Base-by-base conservation (phyloP, 2,113 vertebrate genomes). In the Atractosteus spatula region DNA sequence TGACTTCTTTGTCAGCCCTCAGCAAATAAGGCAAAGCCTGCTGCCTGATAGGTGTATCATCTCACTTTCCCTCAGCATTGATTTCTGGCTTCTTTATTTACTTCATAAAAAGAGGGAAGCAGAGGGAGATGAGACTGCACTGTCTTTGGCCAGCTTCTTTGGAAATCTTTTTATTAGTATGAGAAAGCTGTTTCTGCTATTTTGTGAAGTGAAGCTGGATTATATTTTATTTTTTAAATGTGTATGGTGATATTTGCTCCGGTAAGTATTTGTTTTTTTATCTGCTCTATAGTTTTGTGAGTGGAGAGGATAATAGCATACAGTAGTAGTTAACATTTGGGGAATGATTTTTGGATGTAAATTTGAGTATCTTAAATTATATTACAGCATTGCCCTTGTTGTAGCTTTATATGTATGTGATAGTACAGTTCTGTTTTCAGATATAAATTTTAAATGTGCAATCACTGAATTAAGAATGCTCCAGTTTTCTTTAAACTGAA, bases 241-340 rank as follows among this genome's bases (percentile, higher is more conserved):
- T 96, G 94, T 94, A 96, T 97, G 95, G 94, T 96, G 89, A 95
- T 97, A 92, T 96, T 96, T 89, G 94, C 94, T 89, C 94, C 93
- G 95, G 95, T 94, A 93, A 95, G 95, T 80, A 41, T 12, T 17
- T 3, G 41, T 6, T 62, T 63, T 17, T 55, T 56, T 42, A 41
- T 55, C 29, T 29, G n/a, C 7, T 14, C 13, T 12, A 29, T 59
- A 59, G 11, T 59, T 59, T 59, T 59, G 1, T 51, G 47, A 7
- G 47, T 51, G 47, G 47, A 51, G 10, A 51, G 10, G 5, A 51
- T 7, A 51, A 51, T 51, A 2, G 10, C 47, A 51, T 5, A 10
- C 47, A 51, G 47, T 10, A 51, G 10, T 51, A 29, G 29, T 29
- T 29, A 29, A 29, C 1, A 29, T 29, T 2, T 29, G 29, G 2